A percentile compares a stretch with the other conserved stretches of the same genome.
Conservation (phyloP, 2,797 vertebrate species). For the Leucoraja ocellata region DNA sequence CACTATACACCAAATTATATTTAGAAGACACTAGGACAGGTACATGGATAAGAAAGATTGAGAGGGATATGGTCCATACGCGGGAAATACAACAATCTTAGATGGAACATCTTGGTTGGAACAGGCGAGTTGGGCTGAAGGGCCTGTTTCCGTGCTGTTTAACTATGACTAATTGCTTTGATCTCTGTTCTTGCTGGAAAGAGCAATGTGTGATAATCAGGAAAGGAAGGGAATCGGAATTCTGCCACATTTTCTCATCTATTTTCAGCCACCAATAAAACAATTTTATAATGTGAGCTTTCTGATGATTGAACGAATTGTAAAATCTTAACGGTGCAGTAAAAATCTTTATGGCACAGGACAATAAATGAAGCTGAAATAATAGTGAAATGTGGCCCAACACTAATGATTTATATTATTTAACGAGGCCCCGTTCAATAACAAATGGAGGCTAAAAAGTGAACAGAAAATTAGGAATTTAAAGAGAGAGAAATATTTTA, state of each 20-base stretch:
- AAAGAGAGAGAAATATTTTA: no score
- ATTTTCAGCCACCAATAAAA: not conserved
- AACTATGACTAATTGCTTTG: no score
- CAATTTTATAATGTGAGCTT: not conserved
- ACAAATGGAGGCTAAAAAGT: not conserved
- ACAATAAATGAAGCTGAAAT: not conserved
- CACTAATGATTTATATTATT: not conserved
- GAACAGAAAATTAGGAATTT: not conserved
- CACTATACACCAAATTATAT: no score
- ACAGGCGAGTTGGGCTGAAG: no score
- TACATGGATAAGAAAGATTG: no score
- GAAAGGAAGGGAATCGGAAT: not conserved
- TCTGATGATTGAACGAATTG: not conserved
- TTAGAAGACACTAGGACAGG: no score
- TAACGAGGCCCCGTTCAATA: not conserved
- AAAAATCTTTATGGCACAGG: not conserved
- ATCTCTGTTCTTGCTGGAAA: not conserved
- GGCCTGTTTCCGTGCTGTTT: no score
- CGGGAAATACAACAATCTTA: no score
- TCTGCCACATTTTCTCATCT: not conserved
- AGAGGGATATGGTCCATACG: no score
- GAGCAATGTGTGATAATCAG: not conserved
- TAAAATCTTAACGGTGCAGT: not conserved
- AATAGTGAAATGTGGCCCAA: not conserved
- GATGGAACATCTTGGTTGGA: no score